These are phyloP conservation scores for Heliopora coerulea DNA, from an alignment of 92 coral and sea anemone genomes.

Conservation along the genomic window DNA sequence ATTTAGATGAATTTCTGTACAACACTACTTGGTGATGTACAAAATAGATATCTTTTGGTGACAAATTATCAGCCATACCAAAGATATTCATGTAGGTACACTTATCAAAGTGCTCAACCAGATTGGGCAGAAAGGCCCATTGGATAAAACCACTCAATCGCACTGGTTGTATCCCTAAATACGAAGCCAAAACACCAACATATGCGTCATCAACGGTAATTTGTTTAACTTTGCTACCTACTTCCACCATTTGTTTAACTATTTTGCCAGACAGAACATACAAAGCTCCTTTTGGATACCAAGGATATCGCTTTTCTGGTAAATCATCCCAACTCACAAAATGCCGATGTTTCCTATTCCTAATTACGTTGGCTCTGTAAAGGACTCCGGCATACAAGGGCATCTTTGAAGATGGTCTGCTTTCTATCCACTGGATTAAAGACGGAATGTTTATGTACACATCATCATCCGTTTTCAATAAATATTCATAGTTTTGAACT, in stretches of 20 bases:
- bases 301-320: slow-evolving; percentile 58
- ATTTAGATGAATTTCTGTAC: slow-evolving; percentile 14
- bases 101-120: slow-evolving; percentile 49
- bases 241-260: slow-evolving; percentile 32
- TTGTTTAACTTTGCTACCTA: slow-evolving; percentile 18
- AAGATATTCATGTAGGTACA: slow-evolving; percentile 64
- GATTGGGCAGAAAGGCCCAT: slow-evolving; percentile 21
- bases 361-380: slow-evolving; percentile 56
- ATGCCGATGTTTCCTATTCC: slow-evolving; percentile 68
- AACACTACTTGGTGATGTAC: slow-evolving; percentile 49
- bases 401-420: slow-evolving; percentile 10
- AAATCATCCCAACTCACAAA: slow-evolving; percentile 58
- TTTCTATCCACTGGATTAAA: slow-evolving; percentile 63
- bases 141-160: slow-evolving; percentile 60
- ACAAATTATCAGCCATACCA: slow-evolving; percentile 77
- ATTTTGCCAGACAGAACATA: slow-evolving; percentile 61
- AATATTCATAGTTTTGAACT: slow-evolving; percentile 50
- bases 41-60: slow-evolving; percentile 59
- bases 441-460: slow-evolving; percentile 74
- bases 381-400: slow-evolving; percentile 74
- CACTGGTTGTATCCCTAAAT: slow-evolving; percentile 42
- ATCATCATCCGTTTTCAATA: slow-evolving; percentile 88
- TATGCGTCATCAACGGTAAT: slow-evolving; percentile 63
- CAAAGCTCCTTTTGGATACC: slow-evolving; percentile 79
- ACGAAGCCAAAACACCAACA: slow-evolving; percentile 54